These are phyloP conservation scores for Drosophila koepferae DNA, from an alignment of 2,888 invertebrate genomes.

Conservation along the genomic window DNA sequence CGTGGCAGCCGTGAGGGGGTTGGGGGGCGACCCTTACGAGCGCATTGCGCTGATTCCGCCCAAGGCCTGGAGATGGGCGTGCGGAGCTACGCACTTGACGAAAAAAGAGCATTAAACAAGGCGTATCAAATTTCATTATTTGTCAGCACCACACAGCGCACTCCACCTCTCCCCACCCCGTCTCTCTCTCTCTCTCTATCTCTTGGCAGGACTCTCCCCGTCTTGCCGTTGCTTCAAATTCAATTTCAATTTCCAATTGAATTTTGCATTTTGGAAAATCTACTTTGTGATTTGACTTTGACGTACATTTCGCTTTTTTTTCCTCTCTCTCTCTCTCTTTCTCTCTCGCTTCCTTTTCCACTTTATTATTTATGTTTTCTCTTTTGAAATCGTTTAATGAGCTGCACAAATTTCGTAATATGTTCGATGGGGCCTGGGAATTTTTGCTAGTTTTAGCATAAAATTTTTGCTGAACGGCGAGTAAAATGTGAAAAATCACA, in stretches of 20 bases:
- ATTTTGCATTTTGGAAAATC: slow-evolving; percentile 70
- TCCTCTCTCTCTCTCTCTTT: not conserved
- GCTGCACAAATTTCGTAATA: slow-evolving; percentile 71
- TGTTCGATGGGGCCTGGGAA: slow-evolving; percentile 48
- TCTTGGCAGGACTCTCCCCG: too few species aligned
- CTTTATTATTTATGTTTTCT: slow-evolving; percentile 20
- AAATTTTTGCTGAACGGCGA: slow-evolving; percentile 26
- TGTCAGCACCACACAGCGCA: slow-evolving; percentile 46
- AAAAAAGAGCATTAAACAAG: slow-evolving; percentile 85
- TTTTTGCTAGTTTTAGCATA: slow-evolving; percentile 71
- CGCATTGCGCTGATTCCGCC: slow-evolving; percentile 21
- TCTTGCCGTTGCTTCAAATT: slow-evolving; percentile 55
- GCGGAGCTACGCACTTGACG: slow-evolving; percentile 54
- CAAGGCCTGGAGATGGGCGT: slow-evolving; percentile 12
- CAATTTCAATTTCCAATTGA: slow-evolving; percentile 68
- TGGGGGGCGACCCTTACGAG: not conserved
- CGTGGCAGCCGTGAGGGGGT: slow-evolving; percentile 9
- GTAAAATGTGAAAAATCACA: slow-evolving; percentile 22
- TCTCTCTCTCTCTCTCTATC: not conserved
- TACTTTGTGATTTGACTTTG: slow-evolving; percentile 64
- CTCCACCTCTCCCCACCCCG: slow-evolving; percentile 4
- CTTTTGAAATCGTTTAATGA: slow-evolving; percentile 77
- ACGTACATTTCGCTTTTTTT: slow-evolving; percentile 19
- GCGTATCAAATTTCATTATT: slow-evolving; percentile 86
- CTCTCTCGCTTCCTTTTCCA: not conserved